Base-by-base conservation (phyloP, 2,888 invertebrate species). In the Pammene aurita region DNA sequence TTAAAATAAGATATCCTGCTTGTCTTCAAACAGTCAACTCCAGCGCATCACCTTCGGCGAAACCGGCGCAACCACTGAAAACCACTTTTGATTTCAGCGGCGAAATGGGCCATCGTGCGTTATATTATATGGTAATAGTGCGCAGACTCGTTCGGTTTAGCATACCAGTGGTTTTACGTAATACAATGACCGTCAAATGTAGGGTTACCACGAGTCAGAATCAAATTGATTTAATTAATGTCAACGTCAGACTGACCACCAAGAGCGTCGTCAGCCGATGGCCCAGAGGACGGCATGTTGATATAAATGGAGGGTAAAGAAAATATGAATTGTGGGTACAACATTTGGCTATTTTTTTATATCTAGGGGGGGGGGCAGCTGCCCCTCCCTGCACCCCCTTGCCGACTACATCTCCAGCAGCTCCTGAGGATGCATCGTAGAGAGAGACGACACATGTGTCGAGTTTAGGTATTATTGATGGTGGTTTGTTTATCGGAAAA, bases 71-170 rank as follows among this genome's bases (percentile, higher is more conserved):
- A 41, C 69, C 42, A 73, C 80, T 82, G 82, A 80, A 81, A 82
- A 79, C 80, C 81, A 86, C 86, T 87, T 84, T 87, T 86, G 80
- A 80, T 87, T 87, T 86, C 84, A 82, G 83, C 73, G 72, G 74
- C 71, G 63, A 65, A 67, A 64, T 50, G 50, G 60, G 18, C 41
- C 67, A 56, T 61, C 44, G n/a, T 57, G 57, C 48, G 62, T 46
- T 54, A 34, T 56, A 71, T 46, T 54, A 34, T 56, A 71, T 67
- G 71, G 56, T 67, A 67, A 67, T 71, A 55, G 14, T 10, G 46
- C 48, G 50, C 26, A 26, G 26, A 65, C 60, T 16, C 56, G 44
- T 44, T 63, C 44, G 11, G 46, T 16, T 55, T 56, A 16, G 42
- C 55, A 38, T 52, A 34, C 26, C 26, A 18, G 11, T 26, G n/a